These are phyloP conservation scores for Muntiacus muntjak DNA, from an alignment of 2,113 vertebrate genomes.

Conservation along the genomic window DNA sequence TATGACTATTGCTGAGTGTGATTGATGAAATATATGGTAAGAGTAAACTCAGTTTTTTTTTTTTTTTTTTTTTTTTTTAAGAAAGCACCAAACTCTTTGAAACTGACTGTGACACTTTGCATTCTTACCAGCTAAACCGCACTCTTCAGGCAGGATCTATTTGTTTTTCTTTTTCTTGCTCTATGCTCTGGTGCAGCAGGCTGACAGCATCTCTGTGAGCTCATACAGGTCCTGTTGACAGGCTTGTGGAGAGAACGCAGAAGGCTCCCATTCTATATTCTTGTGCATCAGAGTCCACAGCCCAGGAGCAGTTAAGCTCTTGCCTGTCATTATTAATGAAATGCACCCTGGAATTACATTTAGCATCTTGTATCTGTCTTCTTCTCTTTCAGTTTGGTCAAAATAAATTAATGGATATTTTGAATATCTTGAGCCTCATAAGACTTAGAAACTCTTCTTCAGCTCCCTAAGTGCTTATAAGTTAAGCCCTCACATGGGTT, in stretches of 20 bases:
- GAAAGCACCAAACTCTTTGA: not conserved
- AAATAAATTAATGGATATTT: not conserved
- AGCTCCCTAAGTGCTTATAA: not conserved
- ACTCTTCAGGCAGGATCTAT: not conserved
- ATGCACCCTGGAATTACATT: not conserved
- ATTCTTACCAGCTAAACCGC: not conserved
- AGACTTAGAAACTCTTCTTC: not conserved
- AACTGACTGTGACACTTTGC: not conserved
- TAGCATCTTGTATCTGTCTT: not conserved
- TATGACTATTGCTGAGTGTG: not conserved
- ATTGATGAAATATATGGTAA: not conserved
- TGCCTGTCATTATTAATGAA: not conserved
- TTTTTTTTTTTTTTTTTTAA: not conserved
- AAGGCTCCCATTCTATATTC: not conserved
- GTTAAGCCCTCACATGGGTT: not conserved
- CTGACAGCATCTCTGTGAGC: not conserved
- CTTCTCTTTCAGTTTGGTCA: not conserved
- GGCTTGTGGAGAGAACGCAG: not conserved
- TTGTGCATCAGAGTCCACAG: not conserved
- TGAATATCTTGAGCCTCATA: not conserved
- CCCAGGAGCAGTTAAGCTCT: not conserved
- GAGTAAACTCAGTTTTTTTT: not conserved
- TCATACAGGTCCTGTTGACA: not conserved
- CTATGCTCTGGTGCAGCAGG: not conserved
- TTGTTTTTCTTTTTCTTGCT: not conserved